These are phyloP conservation scores for Crypturellus tataupa DNA, from an alignment of 2,797 vertebrate species.

Conservation along the genomic window DNA sequence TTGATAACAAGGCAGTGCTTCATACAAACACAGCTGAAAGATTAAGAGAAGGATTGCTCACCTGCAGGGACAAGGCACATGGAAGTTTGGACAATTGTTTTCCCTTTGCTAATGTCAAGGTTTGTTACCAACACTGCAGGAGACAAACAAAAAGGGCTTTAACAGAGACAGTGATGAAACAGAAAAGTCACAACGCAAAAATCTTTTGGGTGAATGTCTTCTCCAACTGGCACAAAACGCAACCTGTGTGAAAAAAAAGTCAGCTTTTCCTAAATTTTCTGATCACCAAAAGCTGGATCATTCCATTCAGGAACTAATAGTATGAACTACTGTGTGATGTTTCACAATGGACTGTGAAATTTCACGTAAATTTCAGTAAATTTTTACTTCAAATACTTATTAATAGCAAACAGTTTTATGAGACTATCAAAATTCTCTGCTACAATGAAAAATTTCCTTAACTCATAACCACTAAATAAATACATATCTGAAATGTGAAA, in stretches of 20 bases:
- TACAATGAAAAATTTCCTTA: background rate
- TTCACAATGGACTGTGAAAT: background rate
- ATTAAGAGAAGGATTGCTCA: background rate
- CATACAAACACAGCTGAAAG: background rate
- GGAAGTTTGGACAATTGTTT: background rate
- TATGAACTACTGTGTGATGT: background rate
- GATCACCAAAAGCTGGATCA: background rate
- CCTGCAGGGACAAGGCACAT: background rate
- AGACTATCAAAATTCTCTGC: background rate
- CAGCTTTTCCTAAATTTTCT: background rate
- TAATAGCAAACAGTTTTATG: background rate
- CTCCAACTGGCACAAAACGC: background rate
- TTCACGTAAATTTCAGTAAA: background rate
- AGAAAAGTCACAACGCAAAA: slow-evolving; percentile 10
- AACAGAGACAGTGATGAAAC: background rate
- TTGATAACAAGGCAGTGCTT: background rate
- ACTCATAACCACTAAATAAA: background rate
- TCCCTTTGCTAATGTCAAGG: background rate
- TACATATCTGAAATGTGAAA: background rate
- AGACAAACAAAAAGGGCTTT: background rate
- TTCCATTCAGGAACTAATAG: background rate
- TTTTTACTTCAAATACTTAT: background rate
- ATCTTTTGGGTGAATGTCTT: background rate
- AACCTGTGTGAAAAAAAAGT: background rate
- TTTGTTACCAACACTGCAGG: background rate